Evolutionary conservation across 2,113 vertebrate species (phyloP).

Genomic region (Oryctolagus cuniculus): mOryCun1.1 NC_091432.1:152240501-152241000

Average conservation of each 20-base stretch:
- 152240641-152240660: background rate
- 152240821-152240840: background rate
- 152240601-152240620: background rate
- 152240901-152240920: conserved; percentile 25
- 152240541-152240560: background rate
- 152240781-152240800: background rate
- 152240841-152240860: conserved; percentile 33
- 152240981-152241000: background rate
- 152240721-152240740: background rate
- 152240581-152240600: background rate
- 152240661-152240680: background rate
- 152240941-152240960: conserved; percentile 52
- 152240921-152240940: conserved; percentile 49
- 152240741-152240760: conserved; percentile 21
- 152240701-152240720: background rate
- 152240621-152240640: background rate
- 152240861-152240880: conserved; percentile 42
- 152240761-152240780: background rate
- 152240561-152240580: background rate
- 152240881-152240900: conserved; percentile 60
- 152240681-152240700: background rate
- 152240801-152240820: conserved; percentile 22
- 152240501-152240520: conserved; percentile 21
- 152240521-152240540: conserved; percentile 44
- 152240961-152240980: conserved; percentile 37